Percentiles rank a stretch among this genome's conserved stretches.
These are phyloP conservation scores for Manduca sexta DNA, from an alignment of 1,140 invertebrate species.

Conservation along the genomic window DNA sequence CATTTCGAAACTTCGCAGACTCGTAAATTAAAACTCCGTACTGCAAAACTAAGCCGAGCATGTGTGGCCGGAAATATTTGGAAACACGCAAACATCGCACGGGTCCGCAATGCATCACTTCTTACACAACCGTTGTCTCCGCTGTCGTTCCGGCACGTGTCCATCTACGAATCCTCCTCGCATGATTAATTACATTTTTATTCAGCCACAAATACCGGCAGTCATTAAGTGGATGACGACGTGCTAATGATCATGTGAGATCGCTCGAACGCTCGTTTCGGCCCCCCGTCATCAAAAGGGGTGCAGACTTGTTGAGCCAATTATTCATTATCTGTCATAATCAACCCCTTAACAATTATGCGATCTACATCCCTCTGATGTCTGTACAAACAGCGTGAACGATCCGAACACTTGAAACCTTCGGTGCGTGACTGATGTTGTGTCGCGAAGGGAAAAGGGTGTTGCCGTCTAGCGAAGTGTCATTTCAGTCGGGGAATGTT, in stretches of 20 bases:
- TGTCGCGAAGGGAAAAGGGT: background rate
- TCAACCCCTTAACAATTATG: slow-evolving; percentile 62
- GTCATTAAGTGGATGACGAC: background rate
- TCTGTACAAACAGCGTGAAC: slow-evolving; percentile 44
- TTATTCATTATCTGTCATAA: slow-evolving; percentile 53
- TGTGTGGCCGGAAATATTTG: slow-evolving; percentile 5
- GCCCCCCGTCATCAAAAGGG: slow-evolving; percentile 42
- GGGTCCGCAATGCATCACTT: slow-evolving; percentile 48
- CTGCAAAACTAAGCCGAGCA: background rate
- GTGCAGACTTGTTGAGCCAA: slow-evolving; percentile 60
- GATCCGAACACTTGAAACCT: slow-evolving; percentile 23
- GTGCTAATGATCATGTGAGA: background rate
- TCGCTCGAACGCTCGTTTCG: slow-evolving; percentile 24
- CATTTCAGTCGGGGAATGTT: no score
- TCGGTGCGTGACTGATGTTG: background rate
- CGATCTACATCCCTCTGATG: slow-evolving; percentile 42
- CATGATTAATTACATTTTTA: no score
- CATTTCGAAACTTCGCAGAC: no score
- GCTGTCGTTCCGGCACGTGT: no score
- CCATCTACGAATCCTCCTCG: no score
- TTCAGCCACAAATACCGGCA: no score
- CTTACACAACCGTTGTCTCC: slow-evolving; percentile 4
- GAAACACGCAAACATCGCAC: slow-evolving; percentile 29
- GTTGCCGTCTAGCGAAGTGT: background rate
- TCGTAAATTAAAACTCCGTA: background rate